Percentiles rank a stretch among this genome's conserved stretches.
phyloP scores from a whole-genome alignment of 2,113 vertebrate genomes.

The Hucho hucho region DNA sequence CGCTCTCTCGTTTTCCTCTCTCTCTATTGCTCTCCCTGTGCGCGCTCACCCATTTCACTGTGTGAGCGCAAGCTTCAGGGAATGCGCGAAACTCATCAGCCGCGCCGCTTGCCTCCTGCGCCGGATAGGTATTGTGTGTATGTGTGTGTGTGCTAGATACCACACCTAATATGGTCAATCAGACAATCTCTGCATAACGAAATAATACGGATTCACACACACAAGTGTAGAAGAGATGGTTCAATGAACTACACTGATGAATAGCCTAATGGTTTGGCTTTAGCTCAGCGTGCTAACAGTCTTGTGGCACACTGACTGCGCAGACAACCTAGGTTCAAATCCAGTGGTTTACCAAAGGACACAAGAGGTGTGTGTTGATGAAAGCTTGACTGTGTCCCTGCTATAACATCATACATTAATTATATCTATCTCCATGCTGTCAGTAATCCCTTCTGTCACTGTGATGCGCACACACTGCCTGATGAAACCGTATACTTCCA shows the following conservation, averaged over 20 bases:
- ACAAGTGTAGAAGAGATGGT: neutral
- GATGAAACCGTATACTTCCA: too few relatives aligned
- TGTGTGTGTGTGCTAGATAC: neutral
- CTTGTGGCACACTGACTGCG: too few relatives aligned
- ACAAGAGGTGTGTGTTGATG: neutral
- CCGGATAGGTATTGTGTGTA: constrained; percentile 69
- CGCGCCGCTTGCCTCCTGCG: constrained; percentile 66
- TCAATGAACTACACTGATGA: too few relatives aligned
- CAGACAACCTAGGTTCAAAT: too few relatives aligned
- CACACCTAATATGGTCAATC: constrained; percentile 49
- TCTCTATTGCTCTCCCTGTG: constrained; percentile 35
- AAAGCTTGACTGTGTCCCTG: too few relatives aligned
- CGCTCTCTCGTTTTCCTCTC: constrained; percentile 16
- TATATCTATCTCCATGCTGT: too few relatives aligned
- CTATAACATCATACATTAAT: too few relatives aligned
- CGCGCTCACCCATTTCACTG: constrained; percentile 63
- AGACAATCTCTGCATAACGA: constrained; percentile 36
- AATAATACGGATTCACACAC: constrained; percentile 3
- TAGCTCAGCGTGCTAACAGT: too few relatives aligned
- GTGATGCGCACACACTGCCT: neutral
- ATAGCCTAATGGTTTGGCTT: too few relatives aligned
- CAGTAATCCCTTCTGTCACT: too few relatives aligned
- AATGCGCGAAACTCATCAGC: constrained; percentile 99
- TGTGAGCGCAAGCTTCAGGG: constrained; percentile 81
- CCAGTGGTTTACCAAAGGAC: too few relatives aligned